Conservation (phyloP, 92 coral and sea anemone genomes). For the Actinernus sp. region DNA sequence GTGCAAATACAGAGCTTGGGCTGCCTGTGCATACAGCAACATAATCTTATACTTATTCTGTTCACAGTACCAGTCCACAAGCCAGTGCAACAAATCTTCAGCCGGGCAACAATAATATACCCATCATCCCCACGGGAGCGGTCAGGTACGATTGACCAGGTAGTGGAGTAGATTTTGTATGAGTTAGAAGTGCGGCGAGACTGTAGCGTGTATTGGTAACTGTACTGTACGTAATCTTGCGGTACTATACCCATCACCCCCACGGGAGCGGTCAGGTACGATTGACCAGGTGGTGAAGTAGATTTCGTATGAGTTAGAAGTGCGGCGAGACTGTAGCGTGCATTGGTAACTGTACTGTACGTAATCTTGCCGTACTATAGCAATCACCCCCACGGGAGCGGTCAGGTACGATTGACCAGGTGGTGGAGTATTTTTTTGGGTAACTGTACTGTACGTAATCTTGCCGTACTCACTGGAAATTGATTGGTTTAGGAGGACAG, state of each 20-base stretch:
- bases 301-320: neutral
- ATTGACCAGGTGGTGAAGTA: neutral
- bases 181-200: no score
- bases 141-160: constrained; percentile 10
- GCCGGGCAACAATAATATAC: constrained; percentile 16
- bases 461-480: neutral
- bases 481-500: no score
- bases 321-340: no score
- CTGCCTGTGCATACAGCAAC: neutral
- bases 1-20: neutral
- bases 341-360: no score
- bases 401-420: constrained; percentile 10
- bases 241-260: neutral
- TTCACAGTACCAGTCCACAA: constrained; percentile 5
- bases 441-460: no score
- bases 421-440: neutral
- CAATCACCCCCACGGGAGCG: constrained; percentile 12
- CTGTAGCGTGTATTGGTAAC: no score
- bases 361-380: neutral
- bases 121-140: constrained; percentile 22
- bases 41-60: neutral
- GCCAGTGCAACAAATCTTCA: constrained; percentile 3
- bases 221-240: neutral
- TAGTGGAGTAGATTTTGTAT: neutral
- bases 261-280: constrained; percentile 33